Evolutionary conservation across 2,797 vertebrate species (phyloP), one percentile per base, ranked within the genome.

Genomic region (Alfaro cultratus): DNA sequence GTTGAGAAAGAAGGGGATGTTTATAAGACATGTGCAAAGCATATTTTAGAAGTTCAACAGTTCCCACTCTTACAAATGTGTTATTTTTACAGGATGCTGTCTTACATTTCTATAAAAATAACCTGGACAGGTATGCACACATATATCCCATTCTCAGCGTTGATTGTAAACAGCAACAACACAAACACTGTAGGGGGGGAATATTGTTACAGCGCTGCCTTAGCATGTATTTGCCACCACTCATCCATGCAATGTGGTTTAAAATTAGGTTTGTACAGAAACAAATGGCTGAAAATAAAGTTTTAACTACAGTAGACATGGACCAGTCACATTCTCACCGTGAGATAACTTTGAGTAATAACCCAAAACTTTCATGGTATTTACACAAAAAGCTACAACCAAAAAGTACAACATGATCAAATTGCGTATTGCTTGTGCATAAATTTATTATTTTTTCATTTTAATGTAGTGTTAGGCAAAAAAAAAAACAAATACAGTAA

Each of bases 11-110:
- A 81, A 85, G 75, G 76, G 81, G 23, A 68, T 67, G 64, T 86
- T 88, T 81, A 76, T 68, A 76, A 75, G 86, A 90, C 79, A 89
- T 80, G 87, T 92, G 88, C 53, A 78, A 82, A 47, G 82, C 87
- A 92, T 75, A 89, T 89, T 91, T 72, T 77, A 77, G 46, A 46
- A 72, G 41, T 76, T 83, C 36, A 64, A 49, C 62, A 73, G 31
- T 72, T 85, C 82, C 75, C 73, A 41, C 45, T 75, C 47, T 83
- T 67, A 67, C 36, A 45, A 82, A 53, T 53, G 16, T 34, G 34
- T 80, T 72, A 80, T 53, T 81, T 67, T 74, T 64, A 51, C 2
- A 71, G 36, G 76, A 74, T n/a, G 4, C 31, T 0, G 39, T 68
- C 79, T 57, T 29, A 78, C 80, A 41, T 80, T 75, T 16, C 29